These are phyloP conservation scores for Eutrigla gurnardus DNA, from an alignment of 2,797 vertebrate species.

Conservation along the genomic window DNA sequence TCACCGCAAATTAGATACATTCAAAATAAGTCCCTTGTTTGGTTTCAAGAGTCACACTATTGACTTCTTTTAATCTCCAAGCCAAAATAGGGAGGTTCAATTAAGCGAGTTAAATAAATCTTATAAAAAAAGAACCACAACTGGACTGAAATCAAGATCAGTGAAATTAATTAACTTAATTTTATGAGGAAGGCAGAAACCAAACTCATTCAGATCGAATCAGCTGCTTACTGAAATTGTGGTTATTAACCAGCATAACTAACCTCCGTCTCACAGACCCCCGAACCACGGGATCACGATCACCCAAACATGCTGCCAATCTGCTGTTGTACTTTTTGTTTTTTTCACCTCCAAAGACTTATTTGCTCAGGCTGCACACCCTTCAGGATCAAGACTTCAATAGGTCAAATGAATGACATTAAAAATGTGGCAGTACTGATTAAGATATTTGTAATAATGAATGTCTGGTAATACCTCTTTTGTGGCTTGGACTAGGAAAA, in stretches of 20 bases:
- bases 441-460: slow-evolving; percentile 33
- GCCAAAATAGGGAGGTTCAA: slow-evolving; percentile 29
- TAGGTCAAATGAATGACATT: slow-evolving; percentile 36
- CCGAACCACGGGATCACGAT: slow-evolving; percentile 14
- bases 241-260: slow-evolving; percentile 1
- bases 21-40: slow-evolving; percentile 63
- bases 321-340: slow-evolving; percentile 7
- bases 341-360: background rate
- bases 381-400: slow-evolving; percentile 27
- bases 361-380: background rate
- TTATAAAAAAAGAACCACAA: slow-evolving; percentile 1
- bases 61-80: slow-evolving; percentile 25
- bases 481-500: slow-evolving; percentile 42
- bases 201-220: slow-evolving; percentile 22
- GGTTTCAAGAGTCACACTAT: slow-evolving; percentile 41
- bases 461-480: slow-evolving; percentile 9
- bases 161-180: slow-evolving; percentile 16
- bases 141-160: slow-evolving; percentile 10
- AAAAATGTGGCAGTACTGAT: slow-evolving; percentile 34
- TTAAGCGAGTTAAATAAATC: slow-evolving; percentile 25
- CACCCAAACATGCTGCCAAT: slow-evolving; percentile 1
- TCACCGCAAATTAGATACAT: slow-evolving; percentile 60
- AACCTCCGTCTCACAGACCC: slow-evolving; percentile 32
- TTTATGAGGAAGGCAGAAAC: slow-evolving; percentile 26
- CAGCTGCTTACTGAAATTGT: slow-evolving; percentile 39